These are phyloP conservation scores for Erpornis zantholeuca DNA, from an alignment of 2,113 vertebrate genomes.

Conservation along the genomic window DNA sequence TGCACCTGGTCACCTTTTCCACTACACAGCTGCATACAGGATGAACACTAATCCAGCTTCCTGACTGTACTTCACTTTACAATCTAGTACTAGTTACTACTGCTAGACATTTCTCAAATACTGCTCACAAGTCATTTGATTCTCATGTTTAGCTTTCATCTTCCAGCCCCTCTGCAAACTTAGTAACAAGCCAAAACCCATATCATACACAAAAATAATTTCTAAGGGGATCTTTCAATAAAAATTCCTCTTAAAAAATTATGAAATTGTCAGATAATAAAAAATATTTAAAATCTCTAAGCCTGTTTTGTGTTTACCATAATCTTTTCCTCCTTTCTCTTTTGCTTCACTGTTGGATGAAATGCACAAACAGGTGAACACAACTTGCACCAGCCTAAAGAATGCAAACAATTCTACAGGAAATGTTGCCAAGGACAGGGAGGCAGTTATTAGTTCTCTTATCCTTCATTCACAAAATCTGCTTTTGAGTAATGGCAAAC, in stretches of 20 bases:
- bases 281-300: not conserved
- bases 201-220: not conserved
- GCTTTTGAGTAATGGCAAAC: not conserved
- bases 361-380: not conserved
- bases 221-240: not conserved
- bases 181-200: not conserved
- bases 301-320: not conserved
- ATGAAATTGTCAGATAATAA: not conserved
- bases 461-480: conserved; percentile 6
- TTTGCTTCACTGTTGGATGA: not conserved
- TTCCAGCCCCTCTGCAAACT: not conserved
- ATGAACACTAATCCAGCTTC: not conserved
- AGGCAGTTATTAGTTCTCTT: not conserved
- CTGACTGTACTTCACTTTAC: not conserved
- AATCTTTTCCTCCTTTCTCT: not conserved
- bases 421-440: not conserved
- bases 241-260: not conserved
- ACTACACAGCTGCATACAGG: not conserved
- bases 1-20: not conserved
- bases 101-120: not conserved
- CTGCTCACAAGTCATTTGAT: not conserved
- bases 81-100: not conserved
- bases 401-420: not conserved
- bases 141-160: not conserved
- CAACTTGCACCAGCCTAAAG: not conserved